Evolutionary conservation across 1,140 invertebrate species (phyloP), one percentile per base, ranked within the genome.

Genomic region (Cotesia typhae): DNA sequence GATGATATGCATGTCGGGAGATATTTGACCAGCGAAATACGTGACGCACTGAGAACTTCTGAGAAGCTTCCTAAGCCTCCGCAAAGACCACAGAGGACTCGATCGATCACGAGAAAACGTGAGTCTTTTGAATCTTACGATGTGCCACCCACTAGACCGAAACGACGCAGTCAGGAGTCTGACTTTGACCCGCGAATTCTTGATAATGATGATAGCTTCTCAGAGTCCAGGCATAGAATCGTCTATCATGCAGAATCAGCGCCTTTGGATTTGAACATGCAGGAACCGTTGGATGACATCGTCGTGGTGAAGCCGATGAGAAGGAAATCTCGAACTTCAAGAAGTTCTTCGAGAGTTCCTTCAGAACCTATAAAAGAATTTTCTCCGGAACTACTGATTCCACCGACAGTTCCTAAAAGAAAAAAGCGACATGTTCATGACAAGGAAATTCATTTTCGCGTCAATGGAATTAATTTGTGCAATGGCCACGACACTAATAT

Each of bases 1-100:
- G 94, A 94, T 81, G 92, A 95, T 83, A 92, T 94, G 78, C 90
- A 93, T 81, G 88, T 94, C 37, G 91, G 92, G 55, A 89, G 91
- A 79, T 93, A 93, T 74, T 88, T 95, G 59, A 92, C 91, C 55
- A 90, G 90, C 64, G 93, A 95, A 84, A 94, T 95, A 74, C 88
- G 92, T 74, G 92, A 94, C 81, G 93, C 92, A 57, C 93, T 94
- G 77, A 89, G 91, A 78, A 89, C 77, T 4, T 89, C 90, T n/a
- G 86, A 85, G 51, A 93, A 92, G 12, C 35, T 64, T 4, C 10
- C 68, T 74, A 10, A 47, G 28, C 82, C 82, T n/a, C 83, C 83
- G 5, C 74, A 82, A 65, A 75, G 83, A 65, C 81, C 82, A 6
- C 77, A 76, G 10, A 78, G 86, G 35, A 83, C 73, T 2, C 81